phyloP scores from a whole-genome alignment of 37 sponge, comb jelly and placozoan genomes.

The Crambe crambe region DNA sequence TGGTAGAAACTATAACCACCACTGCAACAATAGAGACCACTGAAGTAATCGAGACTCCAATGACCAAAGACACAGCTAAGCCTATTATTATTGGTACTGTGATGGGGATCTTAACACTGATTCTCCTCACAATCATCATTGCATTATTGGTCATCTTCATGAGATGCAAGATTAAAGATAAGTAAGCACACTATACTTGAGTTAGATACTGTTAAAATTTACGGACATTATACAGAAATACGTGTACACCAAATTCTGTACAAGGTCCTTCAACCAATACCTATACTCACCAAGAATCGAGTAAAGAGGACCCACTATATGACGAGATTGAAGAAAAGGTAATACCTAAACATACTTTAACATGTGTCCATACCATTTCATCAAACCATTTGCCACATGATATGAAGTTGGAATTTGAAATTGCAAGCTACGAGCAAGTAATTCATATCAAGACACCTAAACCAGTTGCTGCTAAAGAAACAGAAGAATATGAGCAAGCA shows the following conservation, averaged over 20 bases:
- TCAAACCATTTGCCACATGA: too few species aligned
- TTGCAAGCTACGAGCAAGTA: too few species aligned
- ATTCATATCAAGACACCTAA: too few species aligned
- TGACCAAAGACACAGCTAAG: not conserved
- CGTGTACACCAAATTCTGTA: not conserved
- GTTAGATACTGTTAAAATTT: too few species aligned
- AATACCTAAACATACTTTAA: not conserved
- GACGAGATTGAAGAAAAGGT: not conserved
- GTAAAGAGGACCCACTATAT: not conserved
- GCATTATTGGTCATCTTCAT: not conserved
- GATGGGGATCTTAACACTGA: not conserved
- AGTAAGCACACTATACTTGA: not conserved
- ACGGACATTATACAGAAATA: not conserved
- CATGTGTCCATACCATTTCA: too few species aligned
- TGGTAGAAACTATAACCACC: too few species aligned
- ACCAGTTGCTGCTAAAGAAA: too few species aligned
- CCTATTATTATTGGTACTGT: not conserved
- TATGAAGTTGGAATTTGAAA: too few species aligned
- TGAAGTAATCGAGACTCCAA: too few species aligned
- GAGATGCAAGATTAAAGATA: not conserved
- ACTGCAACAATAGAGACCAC: too few species aligned
- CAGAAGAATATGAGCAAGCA: too few species aligned
- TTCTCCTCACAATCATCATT: not conserved
- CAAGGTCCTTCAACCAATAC: not conserved
- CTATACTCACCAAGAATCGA: not conserved